Base-by-base conservation (phyloP, 2,888 invertebrate genomes). In the Crossocerus cetratus region DNA sequence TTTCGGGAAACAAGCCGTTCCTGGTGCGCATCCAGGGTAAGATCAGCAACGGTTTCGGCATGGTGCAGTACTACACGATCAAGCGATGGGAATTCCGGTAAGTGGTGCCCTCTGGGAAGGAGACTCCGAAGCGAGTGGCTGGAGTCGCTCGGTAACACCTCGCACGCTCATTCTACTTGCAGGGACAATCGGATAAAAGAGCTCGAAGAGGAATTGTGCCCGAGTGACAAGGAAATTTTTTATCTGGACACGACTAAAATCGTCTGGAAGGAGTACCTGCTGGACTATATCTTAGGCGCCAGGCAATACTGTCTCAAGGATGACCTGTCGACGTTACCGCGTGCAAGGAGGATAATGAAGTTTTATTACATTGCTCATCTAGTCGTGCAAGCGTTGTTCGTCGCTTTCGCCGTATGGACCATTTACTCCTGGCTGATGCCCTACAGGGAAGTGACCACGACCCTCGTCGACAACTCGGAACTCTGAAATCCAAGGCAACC, bases 251-350 rank as follows among this genome's bases (percentile, higher is more conserved):
- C 89, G 14, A 91, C 90, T 65, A 90, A 90, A 56, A 86, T 94
- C 1, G 90, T 93, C 79, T 94, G 94, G 93, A 92, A 94, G 65
- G 88, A 92, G 0, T 96, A 94, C 86, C 88, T 96, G 77, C 91
- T 92, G 79, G 92, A 91, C 86, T 96, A 96, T 85, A 93, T 97
- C 42, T 92, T 95, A 76, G 98, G 98, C 0, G 94, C 96, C n/a
- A 93, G 98, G 16, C 94, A 94, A 80, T 98, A 93, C 88, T 95
- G 96, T 85, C 91, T 97, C 68, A 96, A 97, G 77, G 98, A 98
- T 83, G 95, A 95, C 82, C 94, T 94, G 0, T 92, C 94, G 11
- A 95, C 95, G 0, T 86, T 97, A 21, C 96, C 96, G 0, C 92
- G 94, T 55, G 96, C 96, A 0, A 92, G 94, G 76, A 92, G 91